phyloP scores from a whole-genome alignment of 2,797 vertebrate species.

The Varecia variegata region DNA sequence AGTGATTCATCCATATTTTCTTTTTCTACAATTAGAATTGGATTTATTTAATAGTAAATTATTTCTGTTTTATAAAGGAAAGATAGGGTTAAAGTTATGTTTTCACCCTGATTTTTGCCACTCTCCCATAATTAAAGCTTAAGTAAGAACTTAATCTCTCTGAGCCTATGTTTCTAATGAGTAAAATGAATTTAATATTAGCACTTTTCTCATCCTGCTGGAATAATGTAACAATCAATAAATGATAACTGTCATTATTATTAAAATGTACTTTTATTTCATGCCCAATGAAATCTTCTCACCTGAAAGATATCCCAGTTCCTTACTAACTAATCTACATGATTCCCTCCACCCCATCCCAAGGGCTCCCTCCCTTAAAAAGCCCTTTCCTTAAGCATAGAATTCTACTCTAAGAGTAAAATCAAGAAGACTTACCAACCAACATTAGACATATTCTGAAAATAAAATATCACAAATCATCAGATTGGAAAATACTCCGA shows the following conservation, averaged over 20 bases:
- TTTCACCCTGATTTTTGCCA: constrained; percentile 15
- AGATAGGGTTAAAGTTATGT: background rate
- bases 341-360: background rate
- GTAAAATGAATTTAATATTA: background rate
- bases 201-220: background rate
- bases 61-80: background rate
- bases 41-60: too few species aligned
- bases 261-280: background rate
- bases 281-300: background rate
- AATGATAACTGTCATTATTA: background rate
- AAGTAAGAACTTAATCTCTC: background rate
- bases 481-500: background rate
- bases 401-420: background rate
- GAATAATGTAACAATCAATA: background rate
- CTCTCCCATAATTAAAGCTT: background rate
- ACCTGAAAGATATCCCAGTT: background rate
- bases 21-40: background rate
- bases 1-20: background rate
- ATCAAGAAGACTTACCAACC: background rate
- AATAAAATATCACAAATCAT: background rate
- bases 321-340: background rate
- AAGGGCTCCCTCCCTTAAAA: background rate
- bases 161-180: background rate
- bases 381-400: background rate
- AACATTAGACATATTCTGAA: background rate